These are phyloP conservation scores for Mionectes olivaceus DNA, from an alignment of 2,797 vertebrate genomes.

Conservation along the genomic window DNA sequence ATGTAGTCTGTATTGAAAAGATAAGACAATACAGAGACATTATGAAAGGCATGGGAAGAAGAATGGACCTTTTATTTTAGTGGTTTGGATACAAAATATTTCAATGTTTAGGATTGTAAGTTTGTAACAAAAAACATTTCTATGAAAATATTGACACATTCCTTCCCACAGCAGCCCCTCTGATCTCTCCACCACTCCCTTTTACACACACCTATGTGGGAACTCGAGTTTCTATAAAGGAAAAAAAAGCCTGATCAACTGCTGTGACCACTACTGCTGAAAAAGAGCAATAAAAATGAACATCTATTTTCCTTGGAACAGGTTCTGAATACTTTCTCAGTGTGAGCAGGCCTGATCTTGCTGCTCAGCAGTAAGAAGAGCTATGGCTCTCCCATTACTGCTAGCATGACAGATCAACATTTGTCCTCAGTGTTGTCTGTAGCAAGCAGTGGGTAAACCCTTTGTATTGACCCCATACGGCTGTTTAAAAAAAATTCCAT, in stretches of 20 bases:
- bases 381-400: not conserved
- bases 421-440: not conserved
- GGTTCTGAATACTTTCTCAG: not conserved
- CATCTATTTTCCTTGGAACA: not conserved
- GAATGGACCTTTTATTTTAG: not conserved
- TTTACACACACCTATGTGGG: not conserved
- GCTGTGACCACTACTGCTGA: not conserved
- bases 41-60: not conserved
- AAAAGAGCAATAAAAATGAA: not conserved
- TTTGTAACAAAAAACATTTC: not conserved
- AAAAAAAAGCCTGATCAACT: not conserved
- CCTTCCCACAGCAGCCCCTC: not conserved
- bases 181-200: not conserved
- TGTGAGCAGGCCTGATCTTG: not conserved
- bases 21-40: not conserved
- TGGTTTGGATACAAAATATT: not conserved
- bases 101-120: not conserved
- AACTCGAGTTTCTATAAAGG: not conserved
- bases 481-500: not conserved
- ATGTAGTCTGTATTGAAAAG: not conserved
- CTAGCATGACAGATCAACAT: not conserved
- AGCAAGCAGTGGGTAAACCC: not conserved
- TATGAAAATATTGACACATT: not conserved
- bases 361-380: not conserved
- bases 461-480: not conserved